phyloP scores from a whole-genome alignment of 2,797 vertebrate genomes.

The Danio jaintianensis region DNA sequence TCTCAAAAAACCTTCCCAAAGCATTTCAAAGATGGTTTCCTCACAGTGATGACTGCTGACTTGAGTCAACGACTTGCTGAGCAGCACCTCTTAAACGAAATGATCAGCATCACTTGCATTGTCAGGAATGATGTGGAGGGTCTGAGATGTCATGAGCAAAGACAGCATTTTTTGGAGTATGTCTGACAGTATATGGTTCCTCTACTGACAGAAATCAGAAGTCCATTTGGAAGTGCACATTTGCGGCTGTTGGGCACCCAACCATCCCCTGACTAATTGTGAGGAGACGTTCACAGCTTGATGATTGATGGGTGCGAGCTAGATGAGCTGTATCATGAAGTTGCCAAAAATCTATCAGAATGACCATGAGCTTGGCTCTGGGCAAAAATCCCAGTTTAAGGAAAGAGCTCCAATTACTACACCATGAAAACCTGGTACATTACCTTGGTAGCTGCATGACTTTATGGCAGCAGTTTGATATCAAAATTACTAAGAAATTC shows the following conservation, averaged over 20 bases:
- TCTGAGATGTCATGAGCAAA: background rate
- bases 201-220: background rate
- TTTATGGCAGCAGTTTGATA: background rate
- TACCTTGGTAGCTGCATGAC: background rate
- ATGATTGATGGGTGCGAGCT: background rate
- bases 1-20: background rate
- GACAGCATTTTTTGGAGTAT: background rate
- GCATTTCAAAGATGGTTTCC: background rate
- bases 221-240: background rate
- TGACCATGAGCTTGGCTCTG: background rate
- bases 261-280: background rate
- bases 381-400: background rate
- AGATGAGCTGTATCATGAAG: background rate
- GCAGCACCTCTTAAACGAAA: background rate
- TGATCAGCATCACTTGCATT: background rate
- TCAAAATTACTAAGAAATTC: background rate
- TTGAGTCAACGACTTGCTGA: background rate
- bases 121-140: background rate
- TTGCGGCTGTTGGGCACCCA: background rate
- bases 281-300: background rate
- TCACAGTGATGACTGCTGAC: background rate
- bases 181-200: background rate
- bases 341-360: background rate
- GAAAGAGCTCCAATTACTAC: background rate
- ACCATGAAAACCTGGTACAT: background rate